These are phyloP conservation scores for Zaprionus camerounensis DNA, from an alignment of 1,140 invertebrate genomes.

Conservation along the genomic window DNA sequence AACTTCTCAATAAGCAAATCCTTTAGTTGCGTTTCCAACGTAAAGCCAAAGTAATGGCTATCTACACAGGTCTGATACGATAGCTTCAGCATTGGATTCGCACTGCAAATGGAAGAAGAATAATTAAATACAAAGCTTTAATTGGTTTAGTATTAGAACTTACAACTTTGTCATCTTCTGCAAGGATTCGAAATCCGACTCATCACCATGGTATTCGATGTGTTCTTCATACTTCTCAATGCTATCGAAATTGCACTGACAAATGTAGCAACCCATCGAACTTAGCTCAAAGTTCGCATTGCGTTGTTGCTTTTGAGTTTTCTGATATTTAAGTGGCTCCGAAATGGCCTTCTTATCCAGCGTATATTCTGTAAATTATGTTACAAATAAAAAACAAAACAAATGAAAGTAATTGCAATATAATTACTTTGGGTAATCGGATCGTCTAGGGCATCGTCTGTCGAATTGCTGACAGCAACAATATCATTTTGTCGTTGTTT, in stretches of 20 bases:
- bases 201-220: conserved; percentile 71
- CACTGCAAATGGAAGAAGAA: conserved; percentile 35
- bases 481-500: conserved; percentile 39
- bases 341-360: conserved; percentile 47
- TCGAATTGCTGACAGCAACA: neutral
- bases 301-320: conserved; percentile 39
- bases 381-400: conserved; percentile 1
- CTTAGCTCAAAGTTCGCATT: conserved; percentile 49
- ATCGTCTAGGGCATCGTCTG: conserved; percentile 21
- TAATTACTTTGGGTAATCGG: conserved; percentile 54
- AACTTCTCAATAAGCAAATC: conserved; percentile 72
- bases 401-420: neutral
- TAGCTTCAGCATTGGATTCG: conserved; percentile 49
- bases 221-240: conserved; percentile 76
- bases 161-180: conserved; percentile 62
- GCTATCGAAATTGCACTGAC: conserved; percentile 69
- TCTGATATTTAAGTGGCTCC: conserved; percentile 64
- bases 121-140: neutral
- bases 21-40: conserved; percentile 47
- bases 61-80: conserved; percentile 70
- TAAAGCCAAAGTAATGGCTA: conserved; percentile 80
- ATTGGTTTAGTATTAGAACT: conserved; percentile 5
- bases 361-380: conserved; percentile 40
- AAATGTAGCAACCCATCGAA: conserved; percentile 72
- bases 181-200: conserved; percentile 71